These are phyloP conservation scores for Oncorhynchus gorbuscha DNA, from an alignment of 2,113 vertebrate genomes.

Conservation along the genomic window DNA sequence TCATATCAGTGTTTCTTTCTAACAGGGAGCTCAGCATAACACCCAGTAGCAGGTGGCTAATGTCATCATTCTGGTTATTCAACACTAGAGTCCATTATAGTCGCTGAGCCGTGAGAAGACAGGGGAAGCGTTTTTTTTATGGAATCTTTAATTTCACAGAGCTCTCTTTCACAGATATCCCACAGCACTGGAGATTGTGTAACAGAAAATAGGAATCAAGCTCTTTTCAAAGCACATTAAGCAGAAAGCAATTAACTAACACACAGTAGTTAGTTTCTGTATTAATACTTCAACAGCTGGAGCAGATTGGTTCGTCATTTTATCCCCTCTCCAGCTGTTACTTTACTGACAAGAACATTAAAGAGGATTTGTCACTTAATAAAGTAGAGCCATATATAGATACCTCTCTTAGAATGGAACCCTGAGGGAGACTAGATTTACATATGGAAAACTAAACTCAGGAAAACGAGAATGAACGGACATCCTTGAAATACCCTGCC, in stretches of 20 bases:
- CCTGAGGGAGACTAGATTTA: slow-evolving; percentile 67
- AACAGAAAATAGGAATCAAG: slow-evolving; percentile 72
- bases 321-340: slow-evolving; percentile 76
- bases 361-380: slow-evolving; percentile 75
- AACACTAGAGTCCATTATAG: slow-evolving; percentile 76
- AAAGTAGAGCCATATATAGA: slow-evolving; percentile 72
- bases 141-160: slow-evolving; percentile 76
- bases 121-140: slow-evolving; percentile 58
- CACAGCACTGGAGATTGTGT: slow-evolving; percentile 61
- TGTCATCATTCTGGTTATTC: slow-evolving; percentile 74
- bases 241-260: slow-evolving; percentile 79
- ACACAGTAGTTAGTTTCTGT: slow-evolving; percentile 78
- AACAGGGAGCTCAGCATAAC: slow-evolving; percentile 19
- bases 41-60: slow-evolving; percentile 77
- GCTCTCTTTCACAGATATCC: slow-evolving; percentile 63
- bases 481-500: slow-evolving; percentile 60
- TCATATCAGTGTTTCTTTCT: slow-evolving; percentile 45
- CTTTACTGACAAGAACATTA: slow-evolving; percentile 71
- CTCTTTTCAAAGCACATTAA: slow-evolving; percentile 79
- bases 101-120: slow-evolving; percentile 72
- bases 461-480: slow-evolving; percentile 30
- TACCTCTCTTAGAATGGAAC: slow-evolving; percentile 60
- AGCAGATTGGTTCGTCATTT: slow-evolving; percentile 71
- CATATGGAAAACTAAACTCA: slow-evolving; percentile 62
- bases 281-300: slow-evolving; percentile 79